Percentiles rank a stretch among this genome's conserved stretches.
phyloP scores from a whole-genome alignment of 2,888 invertebrate species.

The Gymnoscelis rufifasciata region DNA sequence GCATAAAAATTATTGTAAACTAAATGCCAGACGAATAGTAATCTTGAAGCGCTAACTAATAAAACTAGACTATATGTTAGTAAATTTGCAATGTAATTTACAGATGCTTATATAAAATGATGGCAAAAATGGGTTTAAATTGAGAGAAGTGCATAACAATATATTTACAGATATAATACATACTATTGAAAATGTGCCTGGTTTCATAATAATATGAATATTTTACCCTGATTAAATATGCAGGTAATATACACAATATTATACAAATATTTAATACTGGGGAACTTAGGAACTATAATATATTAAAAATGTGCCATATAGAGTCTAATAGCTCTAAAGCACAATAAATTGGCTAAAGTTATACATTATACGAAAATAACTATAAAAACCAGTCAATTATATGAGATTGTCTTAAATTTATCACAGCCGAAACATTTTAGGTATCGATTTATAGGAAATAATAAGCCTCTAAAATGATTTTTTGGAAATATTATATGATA shows the following conservation, averaged over 20 bases:
- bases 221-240: constrained; percentile 2
- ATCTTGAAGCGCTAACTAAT: constrained; percentile 13
- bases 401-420: constrained; percentile 50
- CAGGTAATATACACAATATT: background rate
- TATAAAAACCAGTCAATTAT: constrained; percentile 31
- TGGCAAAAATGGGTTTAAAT: background rate
- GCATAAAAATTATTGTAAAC: constrained; percentile 16
- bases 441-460: constrained; percentile 40
- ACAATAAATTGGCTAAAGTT: too few relatives aligned
- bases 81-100: constrained; percentile 8
- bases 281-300: background rate
- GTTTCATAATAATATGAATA: background rate
- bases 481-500: constrained; percentile 37
- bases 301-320: background rate
- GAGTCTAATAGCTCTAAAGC: too few relatives aligned
- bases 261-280: background rate
- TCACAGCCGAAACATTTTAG: constrained; percentile 63
- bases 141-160: background rate
- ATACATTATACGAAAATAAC: background rate
- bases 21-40: constrained; percentile 18
- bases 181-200: too few relatives aligned
- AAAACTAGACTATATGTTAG: constrained; percentile 5
- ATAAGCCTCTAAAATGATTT: constrained; percentile 55
- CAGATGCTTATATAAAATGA: background rate
- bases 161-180: background rate